These are phyloP conservation scores for Rhaphigaster nebulosa DNA, from an alignment of 2,888 invertebrate genomes.

Conservation along the genomic window DNA sequence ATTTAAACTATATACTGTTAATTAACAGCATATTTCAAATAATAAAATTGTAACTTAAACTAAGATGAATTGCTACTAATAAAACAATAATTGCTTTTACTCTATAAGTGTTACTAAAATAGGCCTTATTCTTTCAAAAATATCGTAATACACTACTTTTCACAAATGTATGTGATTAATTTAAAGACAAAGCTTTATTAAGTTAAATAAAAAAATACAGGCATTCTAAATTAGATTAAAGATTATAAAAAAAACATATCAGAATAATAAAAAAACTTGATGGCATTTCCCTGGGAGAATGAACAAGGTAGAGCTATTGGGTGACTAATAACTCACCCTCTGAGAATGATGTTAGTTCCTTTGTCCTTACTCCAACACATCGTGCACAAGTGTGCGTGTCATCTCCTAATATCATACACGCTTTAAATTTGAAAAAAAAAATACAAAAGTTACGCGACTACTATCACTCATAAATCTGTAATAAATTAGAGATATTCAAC, in stretches of 20 bases:
- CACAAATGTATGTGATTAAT: background rate
- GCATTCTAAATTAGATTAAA: background rate
- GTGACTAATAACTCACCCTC: constrained; percentile 62
- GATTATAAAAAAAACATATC: background rate
- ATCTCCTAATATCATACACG: constrained; percentile 58
- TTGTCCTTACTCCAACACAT: constrained; percentile 62
- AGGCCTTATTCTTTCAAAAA: background rate
- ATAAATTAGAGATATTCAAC: background rate
- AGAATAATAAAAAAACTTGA: background rate
- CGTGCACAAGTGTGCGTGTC: constrained; percentile 62
- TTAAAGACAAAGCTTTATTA: background rate
- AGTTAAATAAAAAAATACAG: background rate
- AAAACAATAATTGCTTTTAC: background rate
- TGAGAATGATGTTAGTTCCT: constrained; percentile 55
- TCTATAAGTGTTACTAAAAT: background rate
- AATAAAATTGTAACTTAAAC: background rate
- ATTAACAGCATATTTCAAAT: background rate
- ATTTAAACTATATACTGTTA: background rate
- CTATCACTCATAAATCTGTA: background rate
- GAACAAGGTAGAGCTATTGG: constrained; percentile 52
- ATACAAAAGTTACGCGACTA: constrained; percentile 20
- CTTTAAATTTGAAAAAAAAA: background rate
- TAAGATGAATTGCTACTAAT: background rate
- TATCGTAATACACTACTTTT: background rate
- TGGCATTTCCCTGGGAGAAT: constrained; percentile 53